phyloP scores from a whole-genome alignment of 2,113 vertebrate genomes.

The Mesitornis unicolor region DNA sequence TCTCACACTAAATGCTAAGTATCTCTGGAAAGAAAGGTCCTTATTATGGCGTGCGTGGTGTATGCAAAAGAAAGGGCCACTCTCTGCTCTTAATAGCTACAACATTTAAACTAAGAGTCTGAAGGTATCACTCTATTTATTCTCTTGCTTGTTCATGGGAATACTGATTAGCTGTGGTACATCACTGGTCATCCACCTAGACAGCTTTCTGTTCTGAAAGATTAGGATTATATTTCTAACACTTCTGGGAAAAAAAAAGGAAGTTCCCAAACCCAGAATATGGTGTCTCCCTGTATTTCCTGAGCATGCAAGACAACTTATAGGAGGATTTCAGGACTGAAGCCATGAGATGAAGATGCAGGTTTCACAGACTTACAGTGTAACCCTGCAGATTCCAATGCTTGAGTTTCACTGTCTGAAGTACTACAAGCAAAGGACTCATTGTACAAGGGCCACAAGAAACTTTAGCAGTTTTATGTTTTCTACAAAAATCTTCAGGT shows the following conservation, averaged over 20 bases:
- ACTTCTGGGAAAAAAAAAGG: neutral
- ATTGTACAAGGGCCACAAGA: neutral
- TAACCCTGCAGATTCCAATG: neutral
- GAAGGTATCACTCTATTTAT: neutral
- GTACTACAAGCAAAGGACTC: neutral
- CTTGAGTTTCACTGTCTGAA: neutral
- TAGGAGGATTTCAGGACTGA: neutral
- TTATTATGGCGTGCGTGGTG: neutral
- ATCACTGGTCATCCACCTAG: neutral
- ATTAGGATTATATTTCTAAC: neutral
- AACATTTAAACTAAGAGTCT: conserved; percentile 37
- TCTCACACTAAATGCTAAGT: neutral
- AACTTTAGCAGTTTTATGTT: neutral
- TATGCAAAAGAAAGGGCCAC: neutral
- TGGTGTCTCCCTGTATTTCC: neutral
- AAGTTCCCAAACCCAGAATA: neutral
- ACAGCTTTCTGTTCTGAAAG: neutral
- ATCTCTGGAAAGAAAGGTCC: neutral
- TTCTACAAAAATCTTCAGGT: neutral
- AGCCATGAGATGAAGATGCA: neutral
- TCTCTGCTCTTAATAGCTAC: neutral
- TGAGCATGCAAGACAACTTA: neutral
- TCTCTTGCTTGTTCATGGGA: neutral
- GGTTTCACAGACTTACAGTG: neutral
- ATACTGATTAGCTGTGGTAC: neutral